A percentile compares a stretch with the other conserved stretches of the same genome.
These are phyloP conservation scores for Enteromius radiatus DNA, from an alignment of 2,797 vertebrate species.

Conservation along the genomic window DNA sequence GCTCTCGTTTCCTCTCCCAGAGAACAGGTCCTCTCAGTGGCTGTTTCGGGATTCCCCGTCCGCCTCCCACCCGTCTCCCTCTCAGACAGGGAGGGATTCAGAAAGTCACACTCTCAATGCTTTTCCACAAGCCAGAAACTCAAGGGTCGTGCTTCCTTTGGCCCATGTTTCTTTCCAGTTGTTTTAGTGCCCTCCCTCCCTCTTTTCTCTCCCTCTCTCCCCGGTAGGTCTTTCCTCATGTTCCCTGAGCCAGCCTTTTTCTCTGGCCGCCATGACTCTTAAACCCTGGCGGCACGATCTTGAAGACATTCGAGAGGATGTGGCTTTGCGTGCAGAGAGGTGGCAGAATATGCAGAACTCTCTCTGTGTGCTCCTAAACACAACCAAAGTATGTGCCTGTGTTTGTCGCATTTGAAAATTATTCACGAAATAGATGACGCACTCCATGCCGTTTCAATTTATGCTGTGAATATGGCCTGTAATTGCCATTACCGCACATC, in stretches of 20 bases:
- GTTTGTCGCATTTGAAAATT: background rate
- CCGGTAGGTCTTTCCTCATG: slow-evolving; percentile 54
- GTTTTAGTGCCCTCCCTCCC: slow-evolving; percentile 41
- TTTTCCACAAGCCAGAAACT: slow-evolving; percentile 46
- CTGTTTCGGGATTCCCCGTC: slow-evolving; percentile 55
- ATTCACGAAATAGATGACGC: slow-evolving; percentile 34
- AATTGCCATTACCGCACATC: slow-evolving; percentile 49
- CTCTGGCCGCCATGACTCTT: slow-evolving; percentile 53
- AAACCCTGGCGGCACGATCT: slow-evolving; percentile 42
- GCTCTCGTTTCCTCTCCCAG: slow-evolving; percentile 50
- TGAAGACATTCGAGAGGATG: slow-evolving; percentile 62
- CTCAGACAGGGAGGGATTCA: slow-evolving; percentile 55
- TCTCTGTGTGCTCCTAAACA: slow-evolving; percentile 43
- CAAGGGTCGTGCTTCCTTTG: slow-evolving; percentile 57
- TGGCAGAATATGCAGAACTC: slow-evolving; percentile 23
- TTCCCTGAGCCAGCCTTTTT: slow-evolving; percentile 47
- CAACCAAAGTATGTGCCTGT: background rate
- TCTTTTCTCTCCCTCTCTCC: slow-evolving; percentile 18
- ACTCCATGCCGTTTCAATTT: slow-evolving; percentile 31
- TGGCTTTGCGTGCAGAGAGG: slow-evolving; percentile 48
- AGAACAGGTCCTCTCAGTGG: slow-evolving; percentile 54
- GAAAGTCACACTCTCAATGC: slow-evolving; percentile 46
- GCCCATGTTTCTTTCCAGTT: slow-evolving; percentile 52
- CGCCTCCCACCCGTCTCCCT: slow-evolving; percentile 21
- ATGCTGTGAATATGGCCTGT: slow-evolving; percentile 22